These are phyloP conservation scores for Cephalopholis sonnerati DNA, from an alignment of 2,113 vertebrate species.

Conservation along the genomic window DNA sequence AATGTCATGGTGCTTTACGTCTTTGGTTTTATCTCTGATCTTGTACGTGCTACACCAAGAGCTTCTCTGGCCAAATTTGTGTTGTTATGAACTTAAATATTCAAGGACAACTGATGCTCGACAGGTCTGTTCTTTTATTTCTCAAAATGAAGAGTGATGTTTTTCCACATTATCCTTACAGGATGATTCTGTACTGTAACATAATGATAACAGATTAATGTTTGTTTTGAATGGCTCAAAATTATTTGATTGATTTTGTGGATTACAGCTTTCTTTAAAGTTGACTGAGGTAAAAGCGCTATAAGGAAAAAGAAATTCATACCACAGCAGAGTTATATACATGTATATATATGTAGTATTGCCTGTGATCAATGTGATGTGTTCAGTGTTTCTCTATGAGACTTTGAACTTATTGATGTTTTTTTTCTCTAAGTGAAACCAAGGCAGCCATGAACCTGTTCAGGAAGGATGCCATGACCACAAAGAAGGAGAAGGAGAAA, in stretches of 20 bases:
- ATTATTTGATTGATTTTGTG: not conserved
- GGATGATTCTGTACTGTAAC: not conserved
- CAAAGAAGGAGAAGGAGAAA: slow-evolving; percentile 68
- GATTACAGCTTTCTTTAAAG: not conserved
- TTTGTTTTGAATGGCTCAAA: not conserved
- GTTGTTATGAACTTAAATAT: too few species aligned
- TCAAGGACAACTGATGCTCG: too few species aligned
- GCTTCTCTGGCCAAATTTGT: too few species aligned
- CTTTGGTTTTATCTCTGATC: too few species aligned
- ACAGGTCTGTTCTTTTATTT: too few species aligned
- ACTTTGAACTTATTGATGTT: not conserved
- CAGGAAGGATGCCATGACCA: slow-evolving; percentile 67
- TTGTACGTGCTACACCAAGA: too few species aligned
- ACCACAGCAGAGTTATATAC: not conserved
- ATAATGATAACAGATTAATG: not conserved
- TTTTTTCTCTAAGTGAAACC: slow-evolving; percentile 64
- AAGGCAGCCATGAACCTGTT: slow-evolving; percentile 79
- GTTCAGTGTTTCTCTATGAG: not conserved
- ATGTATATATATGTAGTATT: too few species aligned
- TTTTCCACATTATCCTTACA: not conserved
- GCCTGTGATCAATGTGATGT: not conserved
- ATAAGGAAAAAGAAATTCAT: not conserved
- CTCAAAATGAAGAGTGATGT: too few species aligned
- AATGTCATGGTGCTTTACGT: too few species aligned
- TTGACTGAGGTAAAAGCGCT: not conserved